Evolutionary conservation across 2,797 vertebrate species (phyloP).

Genomic region (Mionectes olivaceus): DNA sequence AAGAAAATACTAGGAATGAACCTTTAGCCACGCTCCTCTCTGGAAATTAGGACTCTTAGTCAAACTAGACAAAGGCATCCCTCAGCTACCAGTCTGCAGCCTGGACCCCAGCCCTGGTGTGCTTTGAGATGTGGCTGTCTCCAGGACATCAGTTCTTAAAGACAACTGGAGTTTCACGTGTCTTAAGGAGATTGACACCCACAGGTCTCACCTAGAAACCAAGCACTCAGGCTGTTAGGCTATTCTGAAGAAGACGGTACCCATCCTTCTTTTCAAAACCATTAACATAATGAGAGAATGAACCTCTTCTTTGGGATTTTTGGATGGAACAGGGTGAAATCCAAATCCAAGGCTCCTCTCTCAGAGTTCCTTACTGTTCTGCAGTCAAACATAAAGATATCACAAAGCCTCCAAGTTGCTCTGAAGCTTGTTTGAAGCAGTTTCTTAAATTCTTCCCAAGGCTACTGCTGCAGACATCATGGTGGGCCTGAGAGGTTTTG

Average conservation of each 20-base stretch:
- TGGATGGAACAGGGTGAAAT: neutral
- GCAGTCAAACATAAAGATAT: neutral
- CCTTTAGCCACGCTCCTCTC: neutral
- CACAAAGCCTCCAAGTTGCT: neutral
- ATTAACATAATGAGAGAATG: neutral
- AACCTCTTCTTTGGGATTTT: neutral
- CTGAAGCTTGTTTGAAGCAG: neutral
- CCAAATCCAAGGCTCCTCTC: neutral
- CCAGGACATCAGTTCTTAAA: neutral
- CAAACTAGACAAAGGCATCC: neutral
- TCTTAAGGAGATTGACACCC: neutral
- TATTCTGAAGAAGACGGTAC: neutral
- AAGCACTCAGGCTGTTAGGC: neutral
- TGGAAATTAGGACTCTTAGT: neutral
- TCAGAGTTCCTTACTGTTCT: neutral
- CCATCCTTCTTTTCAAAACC: neutral
- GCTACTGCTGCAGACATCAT: neutral
- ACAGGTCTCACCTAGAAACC: neutral
- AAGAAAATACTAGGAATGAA: neutral
- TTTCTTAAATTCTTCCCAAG: neutral
- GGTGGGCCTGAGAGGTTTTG: neutral
- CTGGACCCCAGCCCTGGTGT: neutral
- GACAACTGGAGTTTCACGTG: neutral
- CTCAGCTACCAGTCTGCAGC: accelerated
- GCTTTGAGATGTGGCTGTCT: neutral